Percentiles rank a stretch among this genome's conserved stretches.
Evolutionary conservation across 2,888 invertebrate species (phyloP).

Genomic region (Eupithecia subfuscata): DNA sequence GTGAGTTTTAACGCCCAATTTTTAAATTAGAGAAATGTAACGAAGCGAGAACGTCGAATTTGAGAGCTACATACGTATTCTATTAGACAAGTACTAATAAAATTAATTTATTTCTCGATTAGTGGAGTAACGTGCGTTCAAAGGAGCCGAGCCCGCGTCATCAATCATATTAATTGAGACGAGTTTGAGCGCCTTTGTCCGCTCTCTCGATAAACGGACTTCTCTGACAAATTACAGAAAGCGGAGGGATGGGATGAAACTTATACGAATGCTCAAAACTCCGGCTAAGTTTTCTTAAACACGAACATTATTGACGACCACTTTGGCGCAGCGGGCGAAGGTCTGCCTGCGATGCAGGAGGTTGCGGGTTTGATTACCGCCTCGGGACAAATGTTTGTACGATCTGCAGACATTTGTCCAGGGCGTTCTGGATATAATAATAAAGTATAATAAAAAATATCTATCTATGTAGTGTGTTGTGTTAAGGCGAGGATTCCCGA

Average conservation of each 20-base stretch:
- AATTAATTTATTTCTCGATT: slow-evolving; percentile 84
- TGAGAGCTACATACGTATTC: slow-evolving; percentile 67
- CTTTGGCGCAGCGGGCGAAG: no score
- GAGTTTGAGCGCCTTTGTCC: slow-evolving; percentile 79
- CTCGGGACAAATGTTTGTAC: no score
- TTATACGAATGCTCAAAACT: not conserved
- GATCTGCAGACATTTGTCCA: no score
- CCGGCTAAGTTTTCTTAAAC: not conserved
- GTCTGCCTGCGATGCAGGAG: no score
- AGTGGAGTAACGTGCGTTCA: slow-evolving; percentile 77
- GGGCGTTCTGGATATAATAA: no score
- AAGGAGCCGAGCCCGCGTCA: slow-evolving; percentile 75
- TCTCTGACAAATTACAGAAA: slow-evolving; percentile 60
- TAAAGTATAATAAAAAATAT: no score
- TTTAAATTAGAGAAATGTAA: slow-evolving; percentile 77
- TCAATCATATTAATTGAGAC: slow-evolving; percentile 84
- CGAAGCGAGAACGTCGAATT: slow-evolving; percentile 65
- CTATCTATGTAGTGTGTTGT: no score
- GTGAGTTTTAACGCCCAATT: slow-evolving; percentile 79
- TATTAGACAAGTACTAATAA: slow-evolving; percentile 81
- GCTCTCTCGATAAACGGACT: slow-evolving; percentile 70
- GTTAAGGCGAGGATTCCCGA: no score
- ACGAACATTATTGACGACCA: no score
- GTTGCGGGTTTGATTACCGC: no score
- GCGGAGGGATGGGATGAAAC: slow-evolving; percentile 54